Evolutionary conservation across 2,797 vertebrate species (phyloP).

Genomic region (Microctenopoma lineatum): DNA sequence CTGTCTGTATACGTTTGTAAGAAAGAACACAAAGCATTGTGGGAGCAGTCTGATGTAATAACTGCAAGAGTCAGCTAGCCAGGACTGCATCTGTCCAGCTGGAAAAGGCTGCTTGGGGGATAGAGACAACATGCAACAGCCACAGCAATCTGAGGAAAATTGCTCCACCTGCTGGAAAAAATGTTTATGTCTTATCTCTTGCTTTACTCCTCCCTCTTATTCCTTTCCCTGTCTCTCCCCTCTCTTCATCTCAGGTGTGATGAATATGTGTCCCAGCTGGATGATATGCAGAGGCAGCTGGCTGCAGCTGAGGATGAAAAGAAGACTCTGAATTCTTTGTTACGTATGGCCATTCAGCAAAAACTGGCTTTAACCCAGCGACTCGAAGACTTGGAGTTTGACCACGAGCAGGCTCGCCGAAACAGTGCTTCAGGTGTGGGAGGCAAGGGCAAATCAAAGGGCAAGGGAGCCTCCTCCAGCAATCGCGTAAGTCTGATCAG

Average conservation of each 20-base stretch:
- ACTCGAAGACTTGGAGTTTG: conserved; percentile 95
- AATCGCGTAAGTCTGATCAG: conserved; percentile 91
- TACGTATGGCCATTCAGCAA: conserved; percentile 99
- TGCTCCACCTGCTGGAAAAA: conserved; percentile 70
- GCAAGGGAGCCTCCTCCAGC: conserved; percentile 82
- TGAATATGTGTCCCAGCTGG: conserved; percentile 96
- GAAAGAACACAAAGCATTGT: conserved; percentile 65
- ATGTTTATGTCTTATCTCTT: neutral
- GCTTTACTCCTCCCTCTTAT: neutral
- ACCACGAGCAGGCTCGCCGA: conserved; percentile 91
- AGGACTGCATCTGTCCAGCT: conserved; percentile 68
- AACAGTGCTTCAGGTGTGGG: conserved; percentile 77
- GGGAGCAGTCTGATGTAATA: conserved; percentile 76
- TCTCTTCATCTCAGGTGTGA: conserved; percentile 87
- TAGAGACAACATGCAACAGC: conserved; percentile 54
- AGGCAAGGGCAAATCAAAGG: conserved; percentile 79
- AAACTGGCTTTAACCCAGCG: conserved; percentile 97
- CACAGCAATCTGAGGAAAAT: conserved; percentile 13
- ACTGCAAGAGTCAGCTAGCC: conserved; percentile 45
- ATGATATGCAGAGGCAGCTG: conserved; percentile 98
- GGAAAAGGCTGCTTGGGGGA: conserved; percentile 64
- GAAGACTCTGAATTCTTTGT: conserved; percentile 96
- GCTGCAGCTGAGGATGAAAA: conserved; percentile 97
- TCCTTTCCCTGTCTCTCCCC: conserved; percentile 1
- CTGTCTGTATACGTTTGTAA: conserved; percentile 14